Base-by-base conservation (phyloP, 2,888 invertebrate genomes). In the Melanostoma mellinum region DNA sequence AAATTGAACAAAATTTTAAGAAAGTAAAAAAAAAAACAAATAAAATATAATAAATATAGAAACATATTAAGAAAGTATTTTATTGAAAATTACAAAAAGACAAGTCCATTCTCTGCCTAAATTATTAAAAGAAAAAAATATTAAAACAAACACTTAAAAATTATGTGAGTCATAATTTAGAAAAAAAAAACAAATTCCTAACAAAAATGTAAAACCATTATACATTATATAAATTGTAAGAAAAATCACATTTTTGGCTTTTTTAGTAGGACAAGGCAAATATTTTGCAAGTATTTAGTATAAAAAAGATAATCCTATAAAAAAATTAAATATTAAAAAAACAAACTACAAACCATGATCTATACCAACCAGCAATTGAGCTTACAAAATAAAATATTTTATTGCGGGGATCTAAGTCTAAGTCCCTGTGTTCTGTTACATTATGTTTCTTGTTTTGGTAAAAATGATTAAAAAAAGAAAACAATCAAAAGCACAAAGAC, bases 21-120 rank as follows among this genome's bases (percentile, higher is more conserved):
- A 68, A 82, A 60, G 60, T 52, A 72, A 56, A 40, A 50, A 53
- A 50, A 71, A 73, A 72, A 80, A 56, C 48, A 63, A 63, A 63
- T 8, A 48, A 33, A 52, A 52, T 42, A 46, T 46, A 61, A 10
- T 35, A 61, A 60, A 61, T 42, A 10, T 46, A 60, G 33, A 60
- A 60, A 60, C 44, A 60, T 44, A 60, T 3, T 46, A 61, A 61
- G 33, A 56, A 79, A 74, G 33, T 69, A 69, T 74, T 79, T 79
- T 63, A 63, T 79, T 68, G 44, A 77, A 78, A 67, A 55, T 46
- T 42, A 30, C n/a, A 55, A 58, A 33, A 68, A 72, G 60, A 78
- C 38, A 67, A 67, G 79, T 80, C 79, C 79, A 80, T 80, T 80
- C 69, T 74, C 74, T 80, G 79, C 74, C 79, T 80, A 69, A 74